Evolutionary conservation across 2,113 vertebrate species (phyloP).

Genomic region (Astur gentilis): DNA sequence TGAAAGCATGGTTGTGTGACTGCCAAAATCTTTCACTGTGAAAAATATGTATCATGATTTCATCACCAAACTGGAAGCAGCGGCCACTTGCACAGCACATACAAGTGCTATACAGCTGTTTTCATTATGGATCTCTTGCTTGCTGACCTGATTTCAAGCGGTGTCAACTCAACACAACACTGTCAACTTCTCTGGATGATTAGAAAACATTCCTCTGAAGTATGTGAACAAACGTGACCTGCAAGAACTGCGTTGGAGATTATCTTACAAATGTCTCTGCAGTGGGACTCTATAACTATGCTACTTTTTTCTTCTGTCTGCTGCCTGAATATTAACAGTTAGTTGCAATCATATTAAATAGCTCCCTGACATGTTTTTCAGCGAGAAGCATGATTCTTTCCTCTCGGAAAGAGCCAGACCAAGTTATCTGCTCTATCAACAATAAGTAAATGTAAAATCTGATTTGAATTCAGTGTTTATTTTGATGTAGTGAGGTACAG

Average conservation of each 20-base stretch:
- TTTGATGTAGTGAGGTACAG: not conserved
- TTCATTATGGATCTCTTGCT: not conserved
- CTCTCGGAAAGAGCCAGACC: not conserved
- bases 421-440: not conserved
- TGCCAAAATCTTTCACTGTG: not conserved
- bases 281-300: not conserved
- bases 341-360: not conserved
- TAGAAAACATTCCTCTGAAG: constrained; percentile 27
- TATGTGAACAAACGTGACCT: not conserved
- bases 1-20: not conserved
- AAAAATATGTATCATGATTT: not conserved
- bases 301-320: not conserved
- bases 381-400: not conserved
- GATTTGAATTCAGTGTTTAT: not conserved
- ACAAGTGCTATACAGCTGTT: not conserved
- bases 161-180: not conserved
- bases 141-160: not conserved
- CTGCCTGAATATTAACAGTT: constrained; percentile 2
- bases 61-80: not conserved
- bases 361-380: not conserved
- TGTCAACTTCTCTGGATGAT: constrained; percentile 2
- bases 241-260: not conserved
- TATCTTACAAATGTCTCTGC: not conserved
- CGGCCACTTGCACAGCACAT: not conserved
- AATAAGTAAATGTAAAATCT: not conserved